Evolutionary conservation across 2,888 invertebrate species (phyloP), one percentile per base, ranked within the genome.

Genomic region (Caenorhabditis plicata): DNA sequence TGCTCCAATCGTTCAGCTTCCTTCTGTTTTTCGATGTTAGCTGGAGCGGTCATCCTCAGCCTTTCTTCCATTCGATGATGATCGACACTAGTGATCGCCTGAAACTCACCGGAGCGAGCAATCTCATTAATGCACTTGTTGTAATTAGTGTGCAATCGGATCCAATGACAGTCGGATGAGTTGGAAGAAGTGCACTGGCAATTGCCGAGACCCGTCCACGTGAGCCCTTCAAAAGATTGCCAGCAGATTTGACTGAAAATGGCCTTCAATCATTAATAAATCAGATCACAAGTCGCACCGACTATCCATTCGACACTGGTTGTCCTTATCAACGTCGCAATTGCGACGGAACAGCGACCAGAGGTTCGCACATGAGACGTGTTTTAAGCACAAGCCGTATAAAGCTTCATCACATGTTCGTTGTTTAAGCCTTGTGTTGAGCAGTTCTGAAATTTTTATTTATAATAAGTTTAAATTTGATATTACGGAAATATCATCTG

Each of bases 41-140:
- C n/a, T n/a, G n/a, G n/a, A n/a, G n/a, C n/a, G n/a, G n/a, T n/a
- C n/a, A n/a, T n/a, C n/a, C n/a, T n/a, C n/a, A n/a, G n/a, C n/a
- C n/a, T n/a, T n/a, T n/a, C n/a, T n/a, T n/a, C n/a, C n/a, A n/a
- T n/a, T n/a, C n/a, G n/a, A n/a, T n/a, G n/a, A n/a, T n/a, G n/a
- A n/a, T n/a, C n/a, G n/a, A n/a, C n/a, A n/a, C n/a, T n/a, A n/a
- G n/a, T n/a, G n/a, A n/a, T n/a, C n/a, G n/a, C n/a, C n/a, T n/a
- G n/a, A n/a, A n/a, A n/a, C n/a, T n/a, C n/a, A n/a, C n/a, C n/a
- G n/a, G n/a, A n/a, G n/a, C n/a, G n/a, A n/a, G n/a, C n/a, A n/a
- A 43, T 63, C 74, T 56, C 29, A 79, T 77, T 80, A 20, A 80
- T 79, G 63, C 80, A 80, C 50, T 80, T 80, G 54, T 80, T 80